Evolutionary conservation across 1,140 invertebrate genomes (phyloP), one percentile per base, ranked within the genome.

Genomic region (Macrostomum lignano): DNA sequence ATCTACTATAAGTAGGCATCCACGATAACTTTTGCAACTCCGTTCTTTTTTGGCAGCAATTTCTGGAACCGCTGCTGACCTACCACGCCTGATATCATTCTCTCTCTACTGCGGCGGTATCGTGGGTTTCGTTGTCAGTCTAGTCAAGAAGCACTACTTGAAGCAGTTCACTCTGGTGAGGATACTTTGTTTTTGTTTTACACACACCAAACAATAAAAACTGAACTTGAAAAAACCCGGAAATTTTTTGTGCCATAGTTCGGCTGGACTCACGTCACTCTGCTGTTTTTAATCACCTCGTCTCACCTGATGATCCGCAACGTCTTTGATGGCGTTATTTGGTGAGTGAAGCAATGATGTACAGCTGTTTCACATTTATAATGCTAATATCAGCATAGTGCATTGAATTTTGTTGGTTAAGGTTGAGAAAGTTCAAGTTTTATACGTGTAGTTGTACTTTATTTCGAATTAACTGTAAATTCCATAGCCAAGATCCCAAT

Each of bases 81-180:
- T 94, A 94, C 57, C 88, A 96, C 69, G 88, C 21, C 88, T 98
- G 58, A 77, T 98, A 38, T 93, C 84, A 25, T 96, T 98, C 58
- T 73, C 71, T 42, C 61, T 98, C 31, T 98, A 98, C 58, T 79
- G 81, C 42, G 64, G 74, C 44, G 91, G 88, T 14, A 86, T 98
- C 56, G 78, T 96, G 25, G 88, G 78, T 72, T 98, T 98, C 60
- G 86, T 96, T 6, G 61, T 94, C 7, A 91, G 78, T 20, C 67
- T 96, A 7, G 75, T 84, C 25, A 91, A 93, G 58, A 78, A 79
- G 40, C 88, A 91, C 53, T 93, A 94, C 58, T 75, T 94, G 64
- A 72, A 82, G 41, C 88, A 98, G 60, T 98, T 98, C 55, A 86
- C 78, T 32, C 60, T 96, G 51, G 64, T 66, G 48, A 48, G 49